A percentile compares a stretch with the other conserved stretches of the same genome.
Conservation (phyloP, 2,797 vertebrate species). For the Champsocephalus esox region DNA sequence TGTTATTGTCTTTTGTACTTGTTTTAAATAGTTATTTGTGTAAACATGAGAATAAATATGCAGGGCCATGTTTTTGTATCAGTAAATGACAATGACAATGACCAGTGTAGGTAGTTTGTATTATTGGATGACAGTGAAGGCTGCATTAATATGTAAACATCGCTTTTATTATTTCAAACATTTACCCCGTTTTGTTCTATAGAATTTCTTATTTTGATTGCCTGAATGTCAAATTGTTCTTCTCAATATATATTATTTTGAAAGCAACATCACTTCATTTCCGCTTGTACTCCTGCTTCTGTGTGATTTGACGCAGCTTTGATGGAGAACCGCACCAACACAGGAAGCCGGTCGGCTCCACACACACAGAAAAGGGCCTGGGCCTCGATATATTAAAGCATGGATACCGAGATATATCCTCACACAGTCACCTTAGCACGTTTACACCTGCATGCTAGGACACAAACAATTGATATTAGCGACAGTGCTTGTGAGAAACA, state of each 20-base stretch:
- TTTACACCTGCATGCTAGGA: neutral
- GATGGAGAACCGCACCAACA: constrained; percentile 62
- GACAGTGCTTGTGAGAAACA: neutral
- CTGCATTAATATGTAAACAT: neutral
- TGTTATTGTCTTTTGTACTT: neutral
- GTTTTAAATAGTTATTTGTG: no score
- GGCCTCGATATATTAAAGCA: constrained; percentile 42
- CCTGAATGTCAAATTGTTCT: neutral
- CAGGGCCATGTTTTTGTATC: no score
- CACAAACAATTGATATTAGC: neutral
- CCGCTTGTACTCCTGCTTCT: constrained; percentile 13
- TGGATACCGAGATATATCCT: constrained; percentile 6
- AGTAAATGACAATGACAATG: neutral
- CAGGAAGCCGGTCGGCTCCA: constrained; percentile 83
- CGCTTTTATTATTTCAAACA: no score
- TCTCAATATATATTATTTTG: constrained; percentile 30
- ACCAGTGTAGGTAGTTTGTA: neutral
- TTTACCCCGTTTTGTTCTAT: neutral
- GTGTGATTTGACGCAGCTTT: constrained; percentile 44
- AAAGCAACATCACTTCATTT: constrained; percentile 14
- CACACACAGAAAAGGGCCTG: constrained; percentile 72
- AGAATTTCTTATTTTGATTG: no score
- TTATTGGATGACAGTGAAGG: neutral
- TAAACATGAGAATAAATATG: no score
- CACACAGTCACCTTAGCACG: neutral